Conservation (phyloP, 2,797 vertebrate species). For the Lemur catta region DNA sequence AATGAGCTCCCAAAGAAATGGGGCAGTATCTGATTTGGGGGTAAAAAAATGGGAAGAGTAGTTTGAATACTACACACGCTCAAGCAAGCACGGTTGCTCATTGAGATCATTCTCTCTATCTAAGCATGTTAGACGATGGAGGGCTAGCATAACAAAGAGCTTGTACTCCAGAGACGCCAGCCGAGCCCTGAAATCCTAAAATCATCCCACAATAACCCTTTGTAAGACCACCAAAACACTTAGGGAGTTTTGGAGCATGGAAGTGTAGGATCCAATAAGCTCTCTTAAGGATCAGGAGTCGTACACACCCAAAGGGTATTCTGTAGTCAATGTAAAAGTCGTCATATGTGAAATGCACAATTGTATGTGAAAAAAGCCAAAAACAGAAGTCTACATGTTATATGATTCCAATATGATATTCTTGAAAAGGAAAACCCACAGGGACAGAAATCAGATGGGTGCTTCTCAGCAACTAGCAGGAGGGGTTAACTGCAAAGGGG, state of each 20-base stretch:
- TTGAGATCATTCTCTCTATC: background rate
- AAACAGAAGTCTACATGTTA: background rate
- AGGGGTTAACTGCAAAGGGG: background rate
- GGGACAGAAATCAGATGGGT: background rate
- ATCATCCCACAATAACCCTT: background rate
- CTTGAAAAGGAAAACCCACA: background rate
- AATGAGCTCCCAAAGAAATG: background rate
- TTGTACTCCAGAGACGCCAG: background rate
- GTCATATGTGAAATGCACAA: background rate
- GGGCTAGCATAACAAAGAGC: background rate
- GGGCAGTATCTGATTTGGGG: background rate
- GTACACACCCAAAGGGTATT: background rate
- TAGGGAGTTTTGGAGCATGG: background rate
- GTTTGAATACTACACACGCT: background rate
- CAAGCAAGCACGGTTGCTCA: background rate
- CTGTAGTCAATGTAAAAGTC: background rate
- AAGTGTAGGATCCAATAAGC: background rate
- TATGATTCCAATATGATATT: background rate
- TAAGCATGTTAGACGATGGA: background rate
- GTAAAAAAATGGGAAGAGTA: background rate
- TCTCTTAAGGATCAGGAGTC: background rate
- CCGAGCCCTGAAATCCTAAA: background rate
- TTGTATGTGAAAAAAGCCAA: background rate
- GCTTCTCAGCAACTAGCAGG: background rate
- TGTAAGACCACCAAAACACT: background rate